Evolutionary conservation across 2,113 vertebrate species (phyloP), one percentile per base, ranked within the genome.

Genomic region (human): DNA sequence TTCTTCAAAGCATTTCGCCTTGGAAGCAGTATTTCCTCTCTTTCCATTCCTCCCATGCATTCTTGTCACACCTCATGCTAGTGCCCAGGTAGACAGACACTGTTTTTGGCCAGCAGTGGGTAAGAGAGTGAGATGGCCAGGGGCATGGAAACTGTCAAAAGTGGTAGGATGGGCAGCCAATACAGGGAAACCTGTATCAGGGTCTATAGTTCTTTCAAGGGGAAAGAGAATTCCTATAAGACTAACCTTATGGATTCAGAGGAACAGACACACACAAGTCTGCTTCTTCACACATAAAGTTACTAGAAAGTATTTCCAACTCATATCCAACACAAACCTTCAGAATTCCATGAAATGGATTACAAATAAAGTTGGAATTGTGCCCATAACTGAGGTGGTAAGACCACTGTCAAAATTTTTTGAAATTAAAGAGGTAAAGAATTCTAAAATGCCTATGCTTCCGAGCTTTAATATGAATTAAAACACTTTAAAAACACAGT

Each of bases 401-500:
- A 59, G 73, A 88, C 13, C 1, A 57, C 6, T 48, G 40, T 45
- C 55, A 79, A 83, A 8, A 55, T 22, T 76, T 16, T 61, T 61
- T 48, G 43, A 6, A 84, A 68, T 43, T 55, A 55, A 93, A 95
- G 35, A 68, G 48, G 75, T 70, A 93, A 95, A 96, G 20, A 89
- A 85, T 59, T 94, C 52, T 78, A 90, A 93, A 66, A 79, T 25
- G 30, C 43, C 45, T 79, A 59, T 70, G 43, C 27, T 93, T 86
- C n/a, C 13, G 95, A 79, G 45, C 55, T 92, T 70, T 94, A 43
- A 88, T 59, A 85, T 66, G 50, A 90, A 92, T 81, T 64, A 88
- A 81, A 97, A 87, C 27, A 95, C n/a, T 80, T 90, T 23, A 70
- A 97, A 76, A 82, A 76, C 27, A 96, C 1, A 89, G n/a, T n/a